These are phyloP conservation scores for Larimichthys polyactis DNA, from an alignment of 2,113 vertebrate species.

Conservation along the genomic window DNA sequence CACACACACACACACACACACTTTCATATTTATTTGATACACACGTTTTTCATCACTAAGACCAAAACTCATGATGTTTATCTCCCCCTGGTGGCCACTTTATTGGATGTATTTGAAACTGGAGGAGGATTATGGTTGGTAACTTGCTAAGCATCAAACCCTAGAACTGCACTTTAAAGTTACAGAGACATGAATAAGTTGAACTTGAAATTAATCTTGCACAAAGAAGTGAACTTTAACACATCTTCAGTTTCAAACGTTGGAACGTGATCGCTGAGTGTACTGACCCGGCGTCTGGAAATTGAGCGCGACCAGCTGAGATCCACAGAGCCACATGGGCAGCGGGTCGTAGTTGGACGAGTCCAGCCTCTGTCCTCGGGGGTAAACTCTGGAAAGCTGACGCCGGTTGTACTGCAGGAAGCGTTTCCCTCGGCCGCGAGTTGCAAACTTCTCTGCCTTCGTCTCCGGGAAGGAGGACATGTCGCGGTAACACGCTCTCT, in stretches of 20 bases:
- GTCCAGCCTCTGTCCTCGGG: constrained; percentile 87
- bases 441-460: constrained; percentile 85
- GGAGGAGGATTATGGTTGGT: neutral
- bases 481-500: constrained; percentile 82
- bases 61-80: neutral
- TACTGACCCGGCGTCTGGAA: constrained; percentile 87
- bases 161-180: neutral
- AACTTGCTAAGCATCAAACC: neutral
- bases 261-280: no score
- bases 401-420: constrained; percentile 87
- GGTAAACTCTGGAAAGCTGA: constrained; percentile 88
- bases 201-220: neutral
- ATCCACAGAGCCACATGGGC: constrained; percentile 88
- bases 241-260: no score
- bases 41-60: neutral
- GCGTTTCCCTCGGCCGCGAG: constrained; percentile 78
- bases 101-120: no score
- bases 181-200: neutral
- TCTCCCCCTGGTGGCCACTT: neutral
- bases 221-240: neutral
- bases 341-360: constrained; percentile 89
- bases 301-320: constrained; percentile 87
- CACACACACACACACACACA: neutral
- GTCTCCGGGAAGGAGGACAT: constrained; percentile 88
- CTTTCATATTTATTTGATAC: neutral